Evolutionary conservation across 2,888 invertebrate species (phyloP).

Genomic region (Epinotia bilunana): DNA sequence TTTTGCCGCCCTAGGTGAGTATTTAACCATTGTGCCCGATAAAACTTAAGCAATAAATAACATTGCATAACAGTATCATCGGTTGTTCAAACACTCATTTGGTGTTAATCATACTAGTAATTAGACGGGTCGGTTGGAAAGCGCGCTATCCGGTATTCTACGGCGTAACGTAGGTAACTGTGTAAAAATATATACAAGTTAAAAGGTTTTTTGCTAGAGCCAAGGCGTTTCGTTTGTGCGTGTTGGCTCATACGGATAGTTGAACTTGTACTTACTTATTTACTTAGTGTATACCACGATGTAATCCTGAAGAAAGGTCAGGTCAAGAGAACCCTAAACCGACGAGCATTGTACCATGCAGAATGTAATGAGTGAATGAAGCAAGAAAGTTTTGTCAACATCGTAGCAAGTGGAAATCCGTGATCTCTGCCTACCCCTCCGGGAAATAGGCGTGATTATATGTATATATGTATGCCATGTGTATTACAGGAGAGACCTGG

Average conservation of each 20-base stretch:
- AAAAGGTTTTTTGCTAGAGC: background rate
- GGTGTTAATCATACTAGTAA: constrained; percentile 58
- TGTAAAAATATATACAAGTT: constrained; percentile 14
- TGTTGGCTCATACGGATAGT: background rate
- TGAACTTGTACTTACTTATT: no score
- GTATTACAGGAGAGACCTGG: background rate
- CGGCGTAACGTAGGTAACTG: constrained; percentile 20
- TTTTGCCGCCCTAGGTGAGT: no score
- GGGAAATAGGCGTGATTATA: no score
- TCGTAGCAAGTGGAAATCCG: no score
- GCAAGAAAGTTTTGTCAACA: no score
- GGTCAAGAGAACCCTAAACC: no score
- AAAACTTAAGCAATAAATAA: constrained; percentile 60
- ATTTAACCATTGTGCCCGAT: constrained; percentile 49
- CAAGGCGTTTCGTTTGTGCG: background rate
- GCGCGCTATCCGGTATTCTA: constrained; percentile 27
- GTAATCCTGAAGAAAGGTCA: no score
- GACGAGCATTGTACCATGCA: no score
- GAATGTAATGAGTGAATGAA: no score
- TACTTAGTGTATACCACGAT: background rate
- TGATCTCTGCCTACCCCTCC: no score
- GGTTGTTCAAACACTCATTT: constrained; percentile 55
- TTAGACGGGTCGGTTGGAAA: constrained; percentile 52
- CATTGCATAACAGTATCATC: constrained; percentile 64
- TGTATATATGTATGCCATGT: background rate